phyloP scores from a whole-genome alignment of 2,797 vertebrate species.

The Anas bernieri region DNA sequence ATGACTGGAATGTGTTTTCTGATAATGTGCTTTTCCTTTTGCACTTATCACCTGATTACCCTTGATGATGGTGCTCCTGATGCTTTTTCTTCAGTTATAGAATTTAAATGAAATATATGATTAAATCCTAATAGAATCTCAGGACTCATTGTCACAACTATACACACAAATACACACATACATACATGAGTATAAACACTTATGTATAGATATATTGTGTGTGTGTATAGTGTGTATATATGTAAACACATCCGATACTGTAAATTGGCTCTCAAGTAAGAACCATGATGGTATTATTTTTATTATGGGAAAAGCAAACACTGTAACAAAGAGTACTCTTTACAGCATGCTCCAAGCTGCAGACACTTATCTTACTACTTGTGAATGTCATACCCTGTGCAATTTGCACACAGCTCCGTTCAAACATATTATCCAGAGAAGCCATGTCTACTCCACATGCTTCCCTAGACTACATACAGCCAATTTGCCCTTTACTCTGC shows the following conservation, averaged over 20 bases:
- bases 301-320: neutral
- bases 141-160: neutral
- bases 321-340: neutral
- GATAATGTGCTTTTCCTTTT: neutral
- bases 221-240: neutral
- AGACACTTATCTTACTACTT: neutral
- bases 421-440: neutral
- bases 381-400: neutral
- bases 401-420: neutral
- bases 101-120: neutral
- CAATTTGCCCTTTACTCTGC: neutral
- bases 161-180: too few species aligned
- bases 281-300: neutral
- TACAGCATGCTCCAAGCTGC: neutral
- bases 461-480: neutral
- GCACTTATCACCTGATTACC: neutral
- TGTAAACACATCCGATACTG: neutral
- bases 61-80: neutral
- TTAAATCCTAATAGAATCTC: constrained; percentile 11
- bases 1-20: neutral
- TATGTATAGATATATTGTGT: accelerated
- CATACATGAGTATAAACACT: neutral
- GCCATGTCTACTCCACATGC: neutral
- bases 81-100: neutral
- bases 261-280: neutral